Percentiles rank a stretch among this genome's conserved stretches.
Conservation (phyloP, 2,797 vertebrate species). For the Spinus olivaceus region DNA sequence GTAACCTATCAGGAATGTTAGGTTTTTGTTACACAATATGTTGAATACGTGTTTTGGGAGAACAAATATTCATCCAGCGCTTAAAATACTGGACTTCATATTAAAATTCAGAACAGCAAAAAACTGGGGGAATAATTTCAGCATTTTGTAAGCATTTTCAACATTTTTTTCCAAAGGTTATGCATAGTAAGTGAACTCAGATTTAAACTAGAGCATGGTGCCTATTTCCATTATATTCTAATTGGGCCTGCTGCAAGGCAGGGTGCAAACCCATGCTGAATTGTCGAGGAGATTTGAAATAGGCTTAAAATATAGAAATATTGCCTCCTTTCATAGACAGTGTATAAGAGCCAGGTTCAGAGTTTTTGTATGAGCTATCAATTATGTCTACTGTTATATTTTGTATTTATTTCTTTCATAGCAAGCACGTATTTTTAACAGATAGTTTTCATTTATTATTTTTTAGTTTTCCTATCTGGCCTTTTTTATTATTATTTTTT, state of each 20-base stretch:
- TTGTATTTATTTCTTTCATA: not conserved
- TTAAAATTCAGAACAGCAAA: not conserved
- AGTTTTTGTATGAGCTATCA: not conserved
- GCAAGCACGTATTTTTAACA: not conserved
- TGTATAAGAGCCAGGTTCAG: not conserved
- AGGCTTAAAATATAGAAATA: not conserved
- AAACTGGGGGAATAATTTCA: not conserved
- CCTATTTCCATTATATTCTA: not conserved
- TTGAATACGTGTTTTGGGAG: slow-evolving; percentile 37
- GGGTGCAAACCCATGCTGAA: not conserved
- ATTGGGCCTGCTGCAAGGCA: not conserved
- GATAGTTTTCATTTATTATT: not conserved
- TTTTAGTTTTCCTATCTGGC: accelerated
- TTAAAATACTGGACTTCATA: slow-evolving; percentile 13
- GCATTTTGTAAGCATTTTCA: not conserved
- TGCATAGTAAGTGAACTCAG: not conserved
- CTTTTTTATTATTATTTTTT: not conserved
- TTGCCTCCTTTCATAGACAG: not conserved
- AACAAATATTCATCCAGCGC: slow-evolving; percentile 22
- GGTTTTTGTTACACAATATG: slow-evolving; percentile 48
- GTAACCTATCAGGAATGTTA: slow-evolving; percentile 70
- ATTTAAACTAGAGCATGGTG: not conserved
- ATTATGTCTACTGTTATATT: not conserved
- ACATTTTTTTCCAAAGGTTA: not conserved
- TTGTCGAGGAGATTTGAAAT: not conserved